These are phyloP conservation scores for Perdita meconis DNA, from an alignment of 2,888 invertebrate species.

Conservation along the genomic window DNA sequence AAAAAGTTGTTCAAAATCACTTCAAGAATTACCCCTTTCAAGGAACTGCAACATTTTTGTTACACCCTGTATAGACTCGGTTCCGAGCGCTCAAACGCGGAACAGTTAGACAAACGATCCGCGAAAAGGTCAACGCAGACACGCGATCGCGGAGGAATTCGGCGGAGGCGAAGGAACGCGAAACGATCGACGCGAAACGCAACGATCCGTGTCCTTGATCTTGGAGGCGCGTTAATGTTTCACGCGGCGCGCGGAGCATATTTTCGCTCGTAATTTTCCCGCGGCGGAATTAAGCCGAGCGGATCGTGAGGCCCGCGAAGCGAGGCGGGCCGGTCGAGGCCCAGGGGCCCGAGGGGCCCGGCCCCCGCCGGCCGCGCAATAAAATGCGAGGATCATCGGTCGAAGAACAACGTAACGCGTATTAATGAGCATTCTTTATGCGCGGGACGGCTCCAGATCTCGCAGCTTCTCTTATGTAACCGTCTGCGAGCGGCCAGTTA, in stretches of 20 bases:
- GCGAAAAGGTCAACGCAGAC: too few species aligned
- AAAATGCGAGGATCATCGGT: conserved; percentile 52
- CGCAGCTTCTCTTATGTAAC: conserved; percentile 60
- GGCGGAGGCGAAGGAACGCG: neutral
- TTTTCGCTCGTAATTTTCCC: conserved; percentile 51
- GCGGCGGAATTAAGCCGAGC: conserved; percentile 8
- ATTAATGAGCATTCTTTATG: conserved; percentile 69
- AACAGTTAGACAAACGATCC: too few species aligned
- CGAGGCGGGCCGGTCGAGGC: neutral
- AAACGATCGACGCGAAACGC: neutral
- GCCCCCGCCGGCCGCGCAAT: conserved; percentile 13
- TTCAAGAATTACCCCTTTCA: too few species aligned
- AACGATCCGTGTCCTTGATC: conserved; percentile 52
- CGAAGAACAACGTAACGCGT: conserved; percentile 58
- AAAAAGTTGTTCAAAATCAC: too few species aligned
- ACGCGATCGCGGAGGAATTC: too few species aligned
- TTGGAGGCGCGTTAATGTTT: conserved; percentile 28
- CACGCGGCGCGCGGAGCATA: conserved; percentile 4
- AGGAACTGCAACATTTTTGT: too few species aligned
- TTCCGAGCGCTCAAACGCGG: too few species aligned
- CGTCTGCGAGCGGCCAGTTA: conserved; percentile 59
- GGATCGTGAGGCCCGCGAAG: neutral
- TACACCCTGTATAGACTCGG: too few species aligned
- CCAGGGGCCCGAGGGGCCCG: neutral
- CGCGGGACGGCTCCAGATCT: conserved; percentile 60